A percentile compares a stretch with the other conserved stretches of the same genome.
These are phyloP conservation scores for Ceryle rudis DNA, from an alignment of 2,797 vertebrate genomes.

Conservation along the genomic window DNA sequence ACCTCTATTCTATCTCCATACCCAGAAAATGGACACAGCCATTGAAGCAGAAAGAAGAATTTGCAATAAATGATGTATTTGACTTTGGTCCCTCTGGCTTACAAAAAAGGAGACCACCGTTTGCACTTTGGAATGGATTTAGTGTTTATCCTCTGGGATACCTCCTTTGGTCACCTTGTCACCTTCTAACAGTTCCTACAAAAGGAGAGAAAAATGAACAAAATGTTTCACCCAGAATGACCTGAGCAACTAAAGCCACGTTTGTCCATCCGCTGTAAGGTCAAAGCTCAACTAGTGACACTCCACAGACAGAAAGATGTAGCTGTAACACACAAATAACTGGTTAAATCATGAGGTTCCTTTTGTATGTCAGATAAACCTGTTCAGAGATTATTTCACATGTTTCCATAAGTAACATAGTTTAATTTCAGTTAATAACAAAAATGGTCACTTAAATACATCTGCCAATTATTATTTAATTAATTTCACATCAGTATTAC, in stretches of 20 bases:
- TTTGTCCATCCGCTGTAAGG: not conserved
- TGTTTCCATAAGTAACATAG: not conserved
- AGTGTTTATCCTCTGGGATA: not conserved
- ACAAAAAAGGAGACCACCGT: not conserved
- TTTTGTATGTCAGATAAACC: not conserved
- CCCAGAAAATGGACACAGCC: not conserved
- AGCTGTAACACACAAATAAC: not conserved
- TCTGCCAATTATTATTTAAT: not conserved
- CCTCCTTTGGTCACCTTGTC: not conserved
- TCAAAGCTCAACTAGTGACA: not conserved
- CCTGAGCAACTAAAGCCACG: not conserved
- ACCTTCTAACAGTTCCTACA: not conserved
- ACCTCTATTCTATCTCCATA: not conserved
- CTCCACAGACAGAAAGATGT: not conserved
- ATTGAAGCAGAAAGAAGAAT: conserved; percentile 51
- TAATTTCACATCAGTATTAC: not conserved
- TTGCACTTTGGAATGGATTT: not conserved
- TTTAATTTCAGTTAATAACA: not conserved
- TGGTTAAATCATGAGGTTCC: not conserved
- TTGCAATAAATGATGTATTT: conserved; percentile 32
- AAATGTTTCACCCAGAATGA: not conserved
- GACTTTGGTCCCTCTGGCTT: conserved; percentile 43
- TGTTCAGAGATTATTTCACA: not conserved
- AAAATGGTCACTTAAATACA: conserved; percentile 1
- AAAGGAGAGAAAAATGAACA: not conserved